These are phyloP conservation scores for Felis chaus DNA, from an alignment of 2,113 vertebrate species.

Conservation along the genomic window DNA sequence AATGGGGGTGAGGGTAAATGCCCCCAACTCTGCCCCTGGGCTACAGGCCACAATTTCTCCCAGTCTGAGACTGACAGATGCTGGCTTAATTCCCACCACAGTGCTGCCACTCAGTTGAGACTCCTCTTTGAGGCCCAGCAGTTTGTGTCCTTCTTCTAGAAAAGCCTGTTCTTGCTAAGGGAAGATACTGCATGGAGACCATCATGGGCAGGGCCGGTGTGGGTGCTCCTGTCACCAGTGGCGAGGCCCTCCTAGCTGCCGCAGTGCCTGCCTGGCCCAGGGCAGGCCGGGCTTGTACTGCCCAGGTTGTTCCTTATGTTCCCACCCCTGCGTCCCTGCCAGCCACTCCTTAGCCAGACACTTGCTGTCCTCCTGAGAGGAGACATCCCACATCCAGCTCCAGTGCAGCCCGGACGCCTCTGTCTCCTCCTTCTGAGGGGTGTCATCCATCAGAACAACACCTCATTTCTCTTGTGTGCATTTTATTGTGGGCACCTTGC, in stretches of 20 bases:
- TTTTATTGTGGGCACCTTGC: neutral
- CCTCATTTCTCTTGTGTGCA: neutral
- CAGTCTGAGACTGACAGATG: neutral
- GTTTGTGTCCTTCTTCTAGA: neutral
- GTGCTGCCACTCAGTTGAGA: neutral
- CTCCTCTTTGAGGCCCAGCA: neutral
- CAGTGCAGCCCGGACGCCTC: neutral
- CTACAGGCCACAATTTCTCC: neutral
- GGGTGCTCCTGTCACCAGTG: neutral
- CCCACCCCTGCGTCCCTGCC: neutral
- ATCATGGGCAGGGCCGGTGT: neutral
- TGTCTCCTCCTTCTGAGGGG: neutral
- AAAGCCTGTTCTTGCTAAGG: neutral
- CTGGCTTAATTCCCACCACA: neutral
- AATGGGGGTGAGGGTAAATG: neutral
- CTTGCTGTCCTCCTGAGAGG: neutral
- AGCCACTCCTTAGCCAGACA: too few relatives aligned
- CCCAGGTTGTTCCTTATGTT: neutral
- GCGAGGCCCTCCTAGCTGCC: rapidly evolving
- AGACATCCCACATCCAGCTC: neutral
- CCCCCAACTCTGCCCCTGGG: rapidly evolving
- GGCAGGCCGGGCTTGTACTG: neutral
- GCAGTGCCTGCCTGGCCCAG: neutral
- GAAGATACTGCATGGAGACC: neutral
- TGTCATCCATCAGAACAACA: neutral